These are phyloP conservation scores for Lonchura striata DNA, from an alignment of 2,113 vertebrate species.

Conservation along the genomic window DNA sequence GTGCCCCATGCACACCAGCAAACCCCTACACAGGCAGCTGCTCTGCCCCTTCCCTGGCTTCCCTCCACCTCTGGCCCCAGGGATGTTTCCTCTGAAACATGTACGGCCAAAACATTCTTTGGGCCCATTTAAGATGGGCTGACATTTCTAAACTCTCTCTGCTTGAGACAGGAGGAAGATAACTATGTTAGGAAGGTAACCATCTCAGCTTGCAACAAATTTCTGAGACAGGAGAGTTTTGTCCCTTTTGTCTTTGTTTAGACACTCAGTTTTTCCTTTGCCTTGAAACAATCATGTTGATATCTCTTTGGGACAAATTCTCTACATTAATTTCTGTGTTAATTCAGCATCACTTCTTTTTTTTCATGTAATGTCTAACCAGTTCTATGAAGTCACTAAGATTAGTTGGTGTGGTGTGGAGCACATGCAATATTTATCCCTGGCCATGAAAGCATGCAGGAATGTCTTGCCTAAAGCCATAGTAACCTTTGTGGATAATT, in stretches of 20 bases:
- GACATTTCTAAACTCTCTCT: not conserved
- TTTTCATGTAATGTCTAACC: not conserved
- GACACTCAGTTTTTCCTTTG: not conserved
- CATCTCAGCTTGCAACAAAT: not conserved
- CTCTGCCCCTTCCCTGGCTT: not conserved
- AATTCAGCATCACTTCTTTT: not conserved
- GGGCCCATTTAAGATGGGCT: not conserved
- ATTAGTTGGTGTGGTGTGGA: not conserved
- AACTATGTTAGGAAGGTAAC: not conserved
- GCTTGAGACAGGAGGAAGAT: not conserved
- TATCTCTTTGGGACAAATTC: not conserved
- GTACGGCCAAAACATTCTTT: accelerated
- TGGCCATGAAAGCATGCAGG: not conserved
- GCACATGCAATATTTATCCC: not conserved
- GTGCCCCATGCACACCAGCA: accelerated
- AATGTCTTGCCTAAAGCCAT: not conserved
- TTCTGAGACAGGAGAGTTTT: not conserved
- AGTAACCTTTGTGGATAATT: not conserved
- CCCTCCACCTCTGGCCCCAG: not conserved
- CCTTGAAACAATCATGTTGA: not conserved
- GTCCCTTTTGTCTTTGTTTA: not conserved
- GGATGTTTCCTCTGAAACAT: not conserved
- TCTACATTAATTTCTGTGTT: not conserved
- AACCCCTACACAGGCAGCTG: not conserved
- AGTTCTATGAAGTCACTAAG: not conserved